phyloP scores from a whole-genome alignment of 2,888 invertebrate genomes.

The Gasteruption jaculator region DNA sequence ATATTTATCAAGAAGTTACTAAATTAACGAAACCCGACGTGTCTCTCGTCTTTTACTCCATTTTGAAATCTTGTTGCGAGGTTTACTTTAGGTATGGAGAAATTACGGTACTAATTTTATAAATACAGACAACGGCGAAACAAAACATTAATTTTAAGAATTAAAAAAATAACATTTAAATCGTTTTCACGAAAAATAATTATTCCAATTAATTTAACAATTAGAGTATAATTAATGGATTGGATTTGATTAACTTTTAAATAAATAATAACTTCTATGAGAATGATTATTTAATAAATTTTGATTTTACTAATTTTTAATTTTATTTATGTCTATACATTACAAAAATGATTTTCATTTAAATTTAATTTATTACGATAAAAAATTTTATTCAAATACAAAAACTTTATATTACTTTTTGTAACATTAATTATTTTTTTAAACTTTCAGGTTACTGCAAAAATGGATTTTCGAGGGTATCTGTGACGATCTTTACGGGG shows the following conservation, averaged over 20 bases:
- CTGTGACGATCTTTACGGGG: slow-evolving; percentile 74
- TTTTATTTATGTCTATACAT: no score
- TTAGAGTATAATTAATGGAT: not conserved
- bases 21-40: slow-evolving; percentile 58
- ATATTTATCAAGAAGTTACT: slow-evolving; percentile 62
- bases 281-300: not conserved
- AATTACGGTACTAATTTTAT: not conserved
- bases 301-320: no score
- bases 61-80: slow-evolving; percentile 56
- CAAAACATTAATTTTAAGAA: no score
- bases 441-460: slow-evolving; percentile 62
- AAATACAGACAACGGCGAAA: no score
- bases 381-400: slow-evolving; percentile 1
- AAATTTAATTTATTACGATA: not conserved
- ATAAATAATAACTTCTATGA: not conserved
- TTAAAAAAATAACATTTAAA: no score
- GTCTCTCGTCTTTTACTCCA: slow-evolving; percentile 57
- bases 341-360: no score
- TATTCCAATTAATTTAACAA: slow-evolving; percentile 2
- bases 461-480: slow-evolving; percentile 84
- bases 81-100: slow-evolving; percentile 59
- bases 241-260: not conserved
- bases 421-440: slow-evolving; percentile 2
- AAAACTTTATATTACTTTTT: slow-evolving; percentile 1
- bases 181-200: no score